phyloP scores from a whole-genome alignment of 1,140 invertebrate species.

The Heliconius hermathena region DNA sequence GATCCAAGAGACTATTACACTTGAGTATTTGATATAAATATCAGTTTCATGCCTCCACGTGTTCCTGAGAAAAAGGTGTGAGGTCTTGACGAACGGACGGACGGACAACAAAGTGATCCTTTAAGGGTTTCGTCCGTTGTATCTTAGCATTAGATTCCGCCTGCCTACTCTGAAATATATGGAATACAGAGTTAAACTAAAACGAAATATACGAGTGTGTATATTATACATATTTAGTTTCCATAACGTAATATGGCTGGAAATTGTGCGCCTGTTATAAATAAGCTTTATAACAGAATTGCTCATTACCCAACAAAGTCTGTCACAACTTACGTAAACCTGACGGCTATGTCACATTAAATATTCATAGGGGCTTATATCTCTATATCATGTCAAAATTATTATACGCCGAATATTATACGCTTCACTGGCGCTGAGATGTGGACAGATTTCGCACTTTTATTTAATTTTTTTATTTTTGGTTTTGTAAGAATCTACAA shows the following conservation, averaged over 20 bases:
- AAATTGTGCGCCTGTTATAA: slow-evolving; percentile 5
- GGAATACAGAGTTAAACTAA: not conserved
- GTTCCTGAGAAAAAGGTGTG: no score
- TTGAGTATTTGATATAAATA: no score
- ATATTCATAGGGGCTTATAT: slow-evolving; percentile 10
- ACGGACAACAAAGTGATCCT: no score
- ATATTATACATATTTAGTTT: not conserved
- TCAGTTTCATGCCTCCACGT: no score
- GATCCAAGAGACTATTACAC: no score
- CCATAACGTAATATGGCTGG: not conserved
- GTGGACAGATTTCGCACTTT: not conserved
- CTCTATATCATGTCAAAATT: not conserved
- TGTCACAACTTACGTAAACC: slow-evolving; percentile 8
- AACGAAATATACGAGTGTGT: not conserved
- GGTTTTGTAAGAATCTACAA: no score
- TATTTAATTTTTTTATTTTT: not conserved
- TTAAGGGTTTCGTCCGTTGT: no score
- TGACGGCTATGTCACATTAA: slow-evolving; percentile 10
- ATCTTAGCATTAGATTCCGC: no score
- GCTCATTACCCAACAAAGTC: slow-evolving; percentile 21
- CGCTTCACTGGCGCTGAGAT: not conserved
- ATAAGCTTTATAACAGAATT: slow-evolving; percentile 20
- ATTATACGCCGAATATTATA: not conserved
- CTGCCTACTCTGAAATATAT: no score
- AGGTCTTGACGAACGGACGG: no score